phyloP scores from a whole-genome alignment of 2,113 vertebrate species.

The Malurus cyaneus region DNA sequence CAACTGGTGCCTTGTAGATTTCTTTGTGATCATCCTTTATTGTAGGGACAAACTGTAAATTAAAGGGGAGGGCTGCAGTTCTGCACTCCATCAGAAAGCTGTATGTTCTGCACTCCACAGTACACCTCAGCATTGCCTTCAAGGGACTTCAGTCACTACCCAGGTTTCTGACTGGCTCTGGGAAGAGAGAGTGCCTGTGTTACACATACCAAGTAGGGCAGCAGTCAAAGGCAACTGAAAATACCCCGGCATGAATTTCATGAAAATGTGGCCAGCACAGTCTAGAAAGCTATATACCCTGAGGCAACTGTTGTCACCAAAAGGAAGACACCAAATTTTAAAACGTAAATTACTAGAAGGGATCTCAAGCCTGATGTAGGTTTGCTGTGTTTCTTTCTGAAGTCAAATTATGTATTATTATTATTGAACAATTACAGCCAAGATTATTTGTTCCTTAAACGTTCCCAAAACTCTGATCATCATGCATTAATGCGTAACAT shows the following conservation, averaged over 20 bases:
- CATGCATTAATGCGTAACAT: accelerated
- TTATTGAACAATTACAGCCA: not conserved
- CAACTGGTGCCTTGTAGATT: not conserved
- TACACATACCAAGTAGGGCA: not conserved
- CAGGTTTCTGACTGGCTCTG: not conserved
- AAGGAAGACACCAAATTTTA: not conserved
- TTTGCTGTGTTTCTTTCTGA: not conserved
- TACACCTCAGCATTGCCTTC: not conserved
- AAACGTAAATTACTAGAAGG: not conserved
- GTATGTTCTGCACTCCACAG: not conserved
- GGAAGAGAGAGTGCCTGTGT: not conserved
- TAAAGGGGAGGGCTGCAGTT: not conserved
- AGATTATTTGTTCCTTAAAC: not conserved
- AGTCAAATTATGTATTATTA: not conserved
- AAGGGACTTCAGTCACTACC: not conserved
- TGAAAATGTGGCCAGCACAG: not conserved
- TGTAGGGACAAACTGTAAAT: not conserved
- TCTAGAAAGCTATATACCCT: not conserved
- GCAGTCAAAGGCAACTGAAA: not conserved
- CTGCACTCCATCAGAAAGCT: not conserved
- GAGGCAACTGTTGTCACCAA: not conserved
- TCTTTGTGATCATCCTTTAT: not conserved
- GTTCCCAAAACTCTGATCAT: not conserved
- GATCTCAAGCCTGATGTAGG: accelerated
- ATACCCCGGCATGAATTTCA: not conserved